Conservation (phyloP, 2,113 vertebrate genomes). For the Archocentrus centrarchus region DNA sequence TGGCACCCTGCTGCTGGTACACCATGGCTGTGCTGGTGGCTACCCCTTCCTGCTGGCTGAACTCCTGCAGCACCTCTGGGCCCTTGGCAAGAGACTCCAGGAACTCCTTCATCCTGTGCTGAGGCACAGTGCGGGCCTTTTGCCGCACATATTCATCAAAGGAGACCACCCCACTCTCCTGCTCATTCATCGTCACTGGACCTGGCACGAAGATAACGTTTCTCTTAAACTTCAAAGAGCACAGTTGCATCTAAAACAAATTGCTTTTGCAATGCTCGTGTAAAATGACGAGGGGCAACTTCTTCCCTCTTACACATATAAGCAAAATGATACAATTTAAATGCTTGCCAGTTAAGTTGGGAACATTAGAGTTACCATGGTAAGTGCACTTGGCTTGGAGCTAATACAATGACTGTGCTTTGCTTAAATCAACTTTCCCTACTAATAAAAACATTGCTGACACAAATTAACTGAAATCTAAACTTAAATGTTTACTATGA, state of each 20-base stretch:
- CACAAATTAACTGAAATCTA: not conserved
- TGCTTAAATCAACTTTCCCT: conserved; percentile 13
- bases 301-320: not conserved
- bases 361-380: not conserved
- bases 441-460: not conserved
- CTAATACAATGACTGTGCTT: conserved; percentile 10
- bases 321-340: not conserved
- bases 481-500: not conserved
- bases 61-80: conserved; percentile 96
- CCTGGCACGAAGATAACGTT: conserved; percentile 16
- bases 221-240: not conserved
- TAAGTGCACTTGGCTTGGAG: conserved; percentile 9
- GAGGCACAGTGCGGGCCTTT: conserved; percentile 95
- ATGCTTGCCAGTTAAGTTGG: not conserved
- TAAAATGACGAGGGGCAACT: not conserved
- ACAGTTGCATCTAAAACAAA: not conserved
- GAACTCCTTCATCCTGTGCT: conserved; percentile 99
- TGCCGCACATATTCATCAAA: conserved; percentile 99
- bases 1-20: conserved; percentile 93
- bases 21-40: conserved; percentile 90
- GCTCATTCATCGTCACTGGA: conserved; percentile 92
- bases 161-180: conserved; percentile 97
- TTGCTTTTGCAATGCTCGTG: not conserved
- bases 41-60: conserved; percentile 88
- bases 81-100: conserved; percentile 96